Base-by-base conservation (phyloP, 2,888 invertebrate species). In the Athalia cordata region DNA sequence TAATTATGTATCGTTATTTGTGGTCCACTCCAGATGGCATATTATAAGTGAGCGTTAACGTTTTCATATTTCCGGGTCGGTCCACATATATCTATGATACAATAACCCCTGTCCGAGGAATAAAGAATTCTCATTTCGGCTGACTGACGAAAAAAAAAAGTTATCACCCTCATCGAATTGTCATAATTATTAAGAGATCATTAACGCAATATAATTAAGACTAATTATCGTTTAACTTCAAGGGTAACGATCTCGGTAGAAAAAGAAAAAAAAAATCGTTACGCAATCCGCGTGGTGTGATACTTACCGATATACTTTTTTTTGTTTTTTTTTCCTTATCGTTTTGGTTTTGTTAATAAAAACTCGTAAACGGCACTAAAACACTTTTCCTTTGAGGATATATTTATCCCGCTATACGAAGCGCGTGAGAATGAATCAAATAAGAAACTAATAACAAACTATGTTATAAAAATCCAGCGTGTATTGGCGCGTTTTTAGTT, bases 1-100 rank as follows among this genome's bases (percentile, higher is more conserved):
- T 72, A 72, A 72, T 72, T 72, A 72, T 72, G 72, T 59, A 59
- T 72, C 47, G 13, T 72, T 8, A 72, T 50, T 15, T 47, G 57
- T 72, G 47, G 57, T 45, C 57, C 59, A 59, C 9, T 29, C 29
- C 52, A 59, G 47, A 72, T 59, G 47, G 47, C 47, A 9, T 45
- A 57, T 9, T 45, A 59, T 13, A 9, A 45, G 47, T 59, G 59
- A 59, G 29, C 59, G 57, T 72, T 72, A 72, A 11, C 45, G n/a
- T 59, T 59, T 59, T 13, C 45, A 8, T 57, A 15, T 59, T 59
- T 72, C 72, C 59, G 59, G 47, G 72, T 72, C n/a, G 11, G 9
- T 43, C n/a, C 57, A 57, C 29, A 2, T 29, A 70, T 55, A 11
- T 11, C 3, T n/a, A 45, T 11, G n/a, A 43, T 70, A 57, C 8